Conservation (phyloP, 1,140 invertebrate genomes). For the Uloborus diversus region DNA sequence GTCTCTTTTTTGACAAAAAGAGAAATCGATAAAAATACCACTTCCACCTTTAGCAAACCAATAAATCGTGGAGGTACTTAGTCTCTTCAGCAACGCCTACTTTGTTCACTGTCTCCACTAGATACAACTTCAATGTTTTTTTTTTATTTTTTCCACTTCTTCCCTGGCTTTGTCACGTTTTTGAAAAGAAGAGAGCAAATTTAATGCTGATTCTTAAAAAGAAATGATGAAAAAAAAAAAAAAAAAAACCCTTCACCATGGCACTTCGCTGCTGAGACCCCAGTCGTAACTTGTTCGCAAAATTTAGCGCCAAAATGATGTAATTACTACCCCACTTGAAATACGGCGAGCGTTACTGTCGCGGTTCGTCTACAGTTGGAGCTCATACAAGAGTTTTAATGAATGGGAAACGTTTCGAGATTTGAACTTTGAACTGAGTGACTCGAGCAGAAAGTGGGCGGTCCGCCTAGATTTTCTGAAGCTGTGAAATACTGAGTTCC, state of each 20-base stretch:
- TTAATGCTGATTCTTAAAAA: not conserved
- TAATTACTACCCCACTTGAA: slow-evolving; percentile 18
- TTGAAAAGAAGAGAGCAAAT: not conserved
- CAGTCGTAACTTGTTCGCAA: not conserved
- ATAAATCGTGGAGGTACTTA: no score
- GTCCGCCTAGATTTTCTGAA: no score
- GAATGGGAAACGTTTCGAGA: not conserved
- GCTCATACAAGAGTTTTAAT: not conserved
- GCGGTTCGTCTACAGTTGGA: not conserved
- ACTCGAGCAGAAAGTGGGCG: not conserved
- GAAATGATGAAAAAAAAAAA: no score
- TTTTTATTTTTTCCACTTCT: not conserved
- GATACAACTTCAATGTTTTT: not conserved
- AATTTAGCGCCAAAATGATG: slow-evolving; percentile 15
- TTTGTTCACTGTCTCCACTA: not conserved
- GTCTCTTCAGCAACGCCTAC: no score
- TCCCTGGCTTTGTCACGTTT: not conserved
- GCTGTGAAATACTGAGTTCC: no score
- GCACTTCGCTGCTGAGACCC: not conserved
- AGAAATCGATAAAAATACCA: no score
- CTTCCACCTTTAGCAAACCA: no score
- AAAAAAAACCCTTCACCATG: no score
- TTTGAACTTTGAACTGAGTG: slow-evolving; percentile 25
- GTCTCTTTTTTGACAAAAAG: no score
- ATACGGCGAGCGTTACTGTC: slow-evolving; percentile 6